Evolutionary conservation across 2,797 vertebrate genomes (phyloP).

Genomic region (Megaceryle alcyon): DNA sequence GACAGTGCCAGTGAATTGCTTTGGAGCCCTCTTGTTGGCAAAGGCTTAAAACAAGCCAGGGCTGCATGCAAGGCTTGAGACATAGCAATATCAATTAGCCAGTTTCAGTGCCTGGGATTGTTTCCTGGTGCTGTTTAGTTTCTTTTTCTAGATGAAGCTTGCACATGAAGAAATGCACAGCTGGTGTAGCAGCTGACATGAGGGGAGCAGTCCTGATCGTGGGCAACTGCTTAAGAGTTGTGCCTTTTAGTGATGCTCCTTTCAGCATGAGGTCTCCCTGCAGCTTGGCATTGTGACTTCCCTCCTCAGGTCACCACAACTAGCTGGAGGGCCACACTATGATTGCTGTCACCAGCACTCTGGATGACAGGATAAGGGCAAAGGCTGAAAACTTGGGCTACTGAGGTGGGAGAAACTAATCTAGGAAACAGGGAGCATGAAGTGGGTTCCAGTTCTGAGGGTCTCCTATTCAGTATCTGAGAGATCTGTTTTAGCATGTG

Average conservation of each 20-base stretch:
- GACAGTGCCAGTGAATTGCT: not conserved
- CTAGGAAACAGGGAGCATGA: not conserved
- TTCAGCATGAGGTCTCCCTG: fast-evolving
- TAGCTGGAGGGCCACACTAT: not conserved
- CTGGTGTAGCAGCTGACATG: not conserved
- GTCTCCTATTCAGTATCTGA: not conserved
- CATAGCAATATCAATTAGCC: not conserved
- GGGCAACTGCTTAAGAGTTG: not conserved
- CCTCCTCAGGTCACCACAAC: not conserved
- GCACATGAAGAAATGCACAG: not conserved
- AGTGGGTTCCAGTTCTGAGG: not conserved
- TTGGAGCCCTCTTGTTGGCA: not conserved
- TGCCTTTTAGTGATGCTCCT: not conserved
- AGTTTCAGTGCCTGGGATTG: not conserved
- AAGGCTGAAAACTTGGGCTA: not conserved
- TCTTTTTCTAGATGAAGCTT: not conserved
- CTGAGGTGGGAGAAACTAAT: not conserved
- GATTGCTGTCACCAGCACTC: not conserved
- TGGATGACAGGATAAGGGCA: not conserved
- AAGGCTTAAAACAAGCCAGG: not conserved
- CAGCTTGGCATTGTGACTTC: not conserved
- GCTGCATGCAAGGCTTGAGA: not conserved
- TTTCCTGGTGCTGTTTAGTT: not conserved
- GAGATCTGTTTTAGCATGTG: fast-evolving
- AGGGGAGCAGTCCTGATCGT: not conserved